Evolutionary conservation across 1,140 invertebrate genomes (phyloP).

Genomic region (Teleogryllus occipitalis): DNA sequence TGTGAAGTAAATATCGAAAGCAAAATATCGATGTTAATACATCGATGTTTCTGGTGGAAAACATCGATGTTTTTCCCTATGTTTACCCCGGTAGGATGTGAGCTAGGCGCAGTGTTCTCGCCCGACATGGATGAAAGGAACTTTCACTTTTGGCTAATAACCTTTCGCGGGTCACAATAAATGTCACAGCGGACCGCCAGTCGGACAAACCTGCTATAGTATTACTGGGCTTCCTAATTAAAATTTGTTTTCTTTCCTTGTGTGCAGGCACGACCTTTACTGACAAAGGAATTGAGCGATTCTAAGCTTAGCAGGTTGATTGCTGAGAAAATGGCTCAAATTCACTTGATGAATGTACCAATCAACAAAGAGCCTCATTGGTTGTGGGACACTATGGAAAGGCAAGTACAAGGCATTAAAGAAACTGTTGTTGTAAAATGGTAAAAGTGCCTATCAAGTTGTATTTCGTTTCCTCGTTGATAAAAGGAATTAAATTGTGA

Average conservation of each 20-base stretch:
- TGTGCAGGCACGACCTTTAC: slow-evolving; percentile 65
- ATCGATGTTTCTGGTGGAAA: too few species aligned
- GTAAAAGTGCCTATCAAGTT: not conserved
- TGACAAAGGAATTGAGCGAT: slow-evolving; percentile 68
- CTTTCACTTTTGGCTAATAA: too few species aligned
- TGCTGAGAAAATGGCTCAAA: slow-evolving; percentile 82
- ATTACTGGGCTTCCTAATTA: not conserved
- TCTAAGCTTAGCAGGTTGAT: slow-evolving; percentile 69
- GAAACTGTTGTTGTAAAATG: not conserved
- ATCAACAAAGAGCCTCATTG: slow-evolving; percentile 89
- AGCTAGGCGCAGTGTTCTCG: too few species aligned
- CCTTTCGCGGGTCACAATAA: too few species aligned
- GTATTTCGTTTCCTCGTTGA: not conserved
- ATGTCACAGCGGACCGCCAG: too few species aligned
- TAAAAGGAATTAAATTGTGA: not conserved
- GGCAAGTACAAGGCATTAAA: slow-evolving; percentile 41
- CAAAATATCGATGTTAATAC: too few species aligned
- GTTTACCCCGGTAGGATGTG: too few species aligned
- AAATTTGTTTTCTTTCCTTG: not conserved
- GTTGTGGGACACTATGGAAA: slow-evolving; percentile 81
- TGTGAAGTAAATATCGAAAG: too few species aligned
- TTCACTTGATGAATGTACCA: slow-evolving; percentile 87
- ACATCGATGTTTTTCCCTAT: too few species aligned
- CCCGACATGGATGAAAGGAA: too few species aligned
- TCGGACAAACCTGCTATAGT: too few species aligned